phyloP scores from a whole-genome alignment of 2,113 vertebrate species.

The Tragelaphus scriptus region DNA sequence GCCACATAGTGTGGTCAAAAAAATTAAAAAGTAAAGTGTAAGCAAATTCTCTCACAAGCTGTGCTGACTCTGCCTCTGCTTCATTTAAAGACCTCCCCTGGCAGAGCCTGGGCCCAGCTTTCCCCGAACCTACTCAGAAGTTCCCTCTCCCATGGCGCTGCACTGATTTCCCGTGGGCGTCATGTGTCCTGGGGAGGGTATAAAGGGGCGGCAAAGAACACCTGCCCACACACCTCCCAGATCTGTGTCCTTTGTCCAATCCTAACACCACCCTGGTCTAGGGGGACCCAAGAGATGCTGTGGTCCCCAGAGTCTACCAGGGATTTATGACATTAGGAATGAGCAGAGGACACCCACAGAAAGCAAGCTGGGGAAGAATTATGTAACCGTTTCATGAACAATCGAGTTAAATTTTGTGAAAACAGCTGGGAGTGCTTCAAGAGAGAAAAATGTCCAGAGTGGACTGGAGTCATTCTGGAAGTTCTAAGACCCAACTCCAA shows the following conservation, averaged over 20 bases:
- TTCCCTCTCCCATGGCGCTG: neutral
- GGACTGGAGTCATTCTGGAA: neutral
- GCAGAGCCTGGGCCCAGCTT: constrained; percentile 1
- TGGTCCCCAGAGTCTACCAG: neutral
- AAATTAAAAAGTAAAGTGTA: neutral
- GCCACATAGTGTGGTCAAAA: neutral
- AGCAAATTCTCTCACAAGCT: neutral
- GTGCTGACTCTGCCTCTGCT: constrained; percentile 30
- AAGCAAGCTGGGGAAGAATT: neutral
- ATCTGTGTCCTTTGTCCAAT: neutral
- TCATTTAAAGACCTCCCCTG: constrained; percentile 67
- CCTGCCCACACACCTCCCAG: neutral
- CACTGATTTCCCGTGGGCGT: constrained; percentile 23
- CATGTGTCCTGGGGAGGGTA: neutral
- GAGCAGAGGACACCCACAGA: neutral
- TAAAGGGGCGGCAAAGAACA: rapidly evolving
- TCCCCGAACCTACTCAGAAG: constrained; percentile 39
- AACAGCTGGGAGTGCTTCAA: neutral
- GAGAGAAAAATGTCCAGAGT: neutral
- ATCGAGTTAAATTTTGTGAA: neutral
- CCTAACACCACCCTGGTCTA: neutral
- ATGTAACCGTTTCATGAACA: neutral
- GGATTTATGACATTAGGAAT: neutral
- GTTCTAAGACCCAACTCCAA: neutral
- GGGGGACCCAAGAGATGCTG: neutral